Conservation (phyloP, 92 coral and sea anemone species). For the Actinostola sp. region DNA sequence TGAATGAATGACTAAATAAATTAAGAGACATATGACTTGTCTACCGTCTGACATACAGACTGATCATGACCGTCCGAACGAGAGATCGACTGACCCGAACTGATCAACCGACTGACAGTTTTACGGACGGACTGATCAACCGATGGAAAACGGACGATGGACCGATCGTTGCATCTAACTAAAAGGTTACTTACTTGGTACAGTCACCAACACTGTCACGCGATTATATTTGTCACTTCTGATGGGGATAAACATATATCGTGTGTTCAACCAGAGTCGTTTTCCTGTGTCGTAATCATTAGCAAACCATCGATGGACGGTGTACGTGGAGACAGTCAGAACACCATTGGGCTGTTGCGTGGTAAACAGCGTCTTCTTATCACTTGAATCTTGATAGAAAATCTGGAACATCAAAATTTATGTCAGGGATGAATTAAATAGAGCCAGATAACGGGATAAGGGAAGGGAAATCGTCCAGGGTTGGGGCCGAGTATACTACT, state of each 20-base stretch:
- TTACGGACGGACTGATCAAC: no score
- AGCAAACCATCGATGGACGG: conserved; percentile 77
- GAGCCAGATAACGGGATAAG: no score
- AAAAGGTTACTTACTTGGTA: conserved; percentile 71
- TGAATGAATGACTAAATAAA: background rate
- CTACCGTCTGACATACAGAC: no score
- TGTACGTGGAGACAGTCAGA: conserved; percentile 61
- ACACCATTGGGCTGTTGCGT: conserved; percentile 51
- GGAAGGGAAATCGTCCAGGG: no score
- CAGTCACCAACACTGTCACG: conserved; percentile 49
- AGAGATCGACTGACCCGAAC: no score
- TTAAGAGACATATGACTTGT: background rate
- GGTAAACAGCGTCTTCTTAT: conserved; percentile 44
- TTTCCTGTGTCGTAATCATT: conserved; percentile 71
- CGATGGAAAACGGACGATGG: background rate
- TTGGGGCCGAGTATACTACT: no score
- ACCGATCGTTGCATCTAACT: background rate
- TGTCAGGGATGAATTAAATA: no score
- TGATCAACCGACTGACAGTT: no score
- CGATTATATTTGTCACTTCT: conserved; percentile 18
- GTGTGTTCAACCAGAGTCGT: conserved; percentile 56
- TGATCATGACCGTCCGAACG: no score
- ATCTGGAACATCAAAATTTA: background rate
- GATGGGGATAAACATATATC: conserved; percentile 40
- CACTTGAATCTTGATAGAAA: conserved; percentile 36